These are phyloP conservation scores for Crepidodera aurea DNA, from an alignment of 2,888 invertebrate species.

Conservation along the genomic window DNA sequence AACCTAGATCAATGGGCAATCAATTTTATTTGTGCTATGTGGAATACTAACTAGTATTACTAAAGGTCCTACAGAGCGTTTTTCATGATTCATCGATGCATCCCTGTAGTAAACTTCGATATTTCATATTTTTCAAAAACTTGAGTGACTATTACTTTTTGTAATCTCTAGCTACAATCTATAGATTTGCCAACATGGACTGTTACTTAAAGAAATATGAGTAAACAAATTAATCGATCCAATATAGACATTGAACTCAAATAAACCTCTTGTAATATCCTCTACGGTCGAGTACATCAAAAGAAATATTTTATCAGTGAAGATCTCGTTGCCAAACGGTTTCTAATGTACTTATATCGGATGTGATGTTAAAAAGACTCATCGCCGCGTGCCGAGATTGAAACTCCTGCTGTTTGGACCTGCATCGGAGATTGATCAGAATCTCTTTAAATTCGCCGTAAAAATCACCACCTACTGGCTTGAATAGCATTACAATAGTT, in stretches of 20 bases:
- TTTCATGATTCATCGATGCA: too few relatives aligned
- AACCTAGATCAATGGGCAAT: too few relatives aligned
- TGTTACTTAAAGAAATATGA: too few relatives aligned
- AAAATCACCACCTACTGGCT: conserved; percentile 41
- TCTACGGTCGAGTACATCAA: neutral
- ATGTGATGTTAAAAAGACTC: conserved; percentile 36
- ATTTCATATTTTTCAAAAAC: too few relatives aligned
- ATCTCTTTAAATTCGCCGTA: conserved; percentile 34
- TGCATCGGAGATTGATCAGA: conserved; percentile 32
- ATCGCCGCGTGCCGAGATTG: conserved; percentile 25
- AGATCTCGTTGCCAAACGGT: conserved; percentile 32
- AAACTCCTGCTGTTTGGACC: conserved; percentile 36
- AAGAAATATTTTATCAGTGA: conserved; percentile 9
- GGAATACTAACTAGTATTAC: too few relatives aligned
- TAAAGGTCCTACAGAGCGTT: too few relatives aligned
- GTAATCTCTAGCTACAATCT: too few relatives aligned
- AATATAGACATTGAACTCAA: neutral
- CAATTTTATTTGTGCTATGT: too few relatives aligned
- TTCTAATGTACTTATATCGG: conserved; percentile 34
- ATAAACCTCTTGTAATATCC: neutral
- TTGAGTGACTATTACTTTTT: too few relatives aligned
- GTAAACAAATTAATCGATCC: too few relatives aligned
- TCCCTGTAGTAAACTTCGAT: too few relatives aligned
- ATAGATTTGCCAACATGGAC: too few relatives aligned
- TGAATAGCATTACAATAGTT: conserved; percentile 39